Evolutionary conservation across 1,140 invertebrate species (phyloP).

Genomic region (Euglossa dilemma): DNA sequence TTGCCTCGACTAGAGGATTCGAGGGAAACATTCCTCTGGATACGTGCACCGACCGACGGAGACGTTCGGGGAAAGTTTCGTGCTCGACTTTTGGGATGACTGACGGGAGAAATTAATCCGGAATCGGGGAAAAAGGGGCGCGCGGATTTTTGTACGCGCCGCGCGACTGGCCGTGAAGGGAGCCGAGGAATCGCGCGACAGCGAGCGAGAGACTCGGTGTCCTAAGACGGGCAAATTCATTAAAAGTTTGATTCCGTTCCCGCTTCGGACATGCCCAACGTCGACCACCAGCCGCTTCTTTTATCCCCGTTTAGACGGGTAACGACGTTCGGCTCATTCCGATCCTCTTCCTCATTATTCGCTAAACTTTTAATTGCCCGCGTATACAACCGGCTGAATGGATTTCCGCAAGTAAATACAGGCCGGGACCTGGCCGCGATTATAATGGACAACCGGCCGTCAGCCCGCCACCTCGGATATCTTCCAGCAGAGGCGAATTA

Average conservation of each 20-base stretch:
- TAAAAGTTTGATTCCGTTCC: slow-evolving; percentile 62
- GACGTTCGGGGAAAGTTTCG: neutral
- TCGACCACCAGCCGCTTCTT: neutral
- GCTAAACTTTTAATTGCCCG: slow-evolving; percentile 65
- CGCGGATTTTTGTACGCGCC: slow-evolving; percentile 31
- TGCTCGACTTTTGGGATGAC: slow-evolving; percentile 4
- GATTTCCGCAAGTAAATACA: slow-evolving; percentile 8
- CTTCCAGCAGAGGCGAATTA: neutral
- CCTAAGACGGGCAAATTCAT: slow-evolving; percentile 54
- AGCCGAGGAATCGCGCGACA: slow-evolving; percentile 18
- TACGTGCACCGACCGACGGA: neutral
- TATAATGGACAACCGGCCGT: neutral
- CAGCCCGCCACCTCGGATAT: neutral
- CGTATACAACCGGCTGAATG: slow-evolving; percentile 9
- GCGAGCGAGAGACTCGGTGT: slow-evolving; percentile 23
- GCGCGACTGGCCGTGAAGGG: neutral
- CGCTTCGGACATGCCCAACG: slow-evolving; percentile 14
- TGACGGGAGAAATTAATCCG: slow-evolving; percentile 19
- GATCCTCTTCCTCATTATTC: slow-evolving; percentile 32
- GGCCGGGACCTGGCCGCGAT: neutral
- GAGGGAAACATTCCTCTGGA: slow-evolving; percentile 16
- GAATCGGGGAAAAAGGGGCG: neutral
- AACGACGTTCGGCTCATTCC: slow-evolving; percentile 45
- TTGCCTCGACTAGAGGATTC: neutral
- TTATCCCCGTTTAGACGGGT: slow-evolving; percentile 38